These are phyloP conservation scores for Anoplopoma fimbria DNA, from an alignment of 2,113 vertebrate genomes.

Conservation along the genomic window DNA sequence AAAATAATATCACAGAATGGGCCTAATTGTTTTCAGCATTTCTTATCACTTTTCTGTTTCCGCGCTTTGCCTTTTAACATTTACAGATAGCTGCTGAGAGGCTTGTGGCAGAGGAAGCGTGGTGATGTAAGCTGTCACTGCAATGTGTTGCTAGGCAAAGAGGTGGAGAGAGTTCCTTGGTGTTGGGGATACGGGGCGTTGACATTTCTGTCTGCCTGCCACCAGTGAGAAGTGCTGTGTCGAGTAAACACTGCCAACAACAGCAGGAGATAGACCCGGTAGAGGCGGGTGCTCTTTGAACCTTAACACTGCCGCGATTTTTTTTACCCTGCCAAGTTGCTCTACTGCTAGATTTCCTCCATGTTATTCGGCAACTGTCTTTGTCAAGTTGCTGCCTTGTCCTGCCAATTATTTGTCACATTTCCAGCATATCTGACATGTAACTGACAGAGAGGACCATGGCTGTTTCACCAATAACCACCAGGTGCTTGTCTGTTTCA, in stretches of 20 bases:
- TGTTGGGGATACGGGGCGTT: conserved; percentile 41
- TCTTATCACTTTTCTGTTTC: conserved; percentile 21
- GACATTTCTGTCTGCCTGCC: conserved; percentile 64
- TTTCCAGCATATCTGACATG: conserved; percentile 24
- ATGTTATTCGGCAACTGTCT: conserved; percentile 16
- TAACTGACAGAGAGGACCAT: conserved; percentile 5
- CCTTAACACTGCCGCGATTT: conserved; percentile 22
- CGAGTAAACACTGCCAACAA: conserved; percentile 57
- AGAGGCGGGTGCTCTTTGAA: conserved; percentile 40
- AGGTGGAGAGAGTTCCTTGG: conserved; percentile 34
- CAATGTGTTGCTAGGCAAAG: conserved; percentile 60
- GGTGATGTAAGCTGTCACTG: conserved; percentile 64
- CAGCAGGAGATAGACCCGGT: conserved; percentile 30
- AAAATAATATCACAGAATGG: neutral
- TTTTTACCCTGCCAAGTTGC: conserved; percentile 39
- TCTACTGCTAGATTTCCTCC: conserved; percentile 12
- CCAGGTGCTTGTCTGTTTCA: neutral
- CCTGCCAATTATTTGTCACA: conserved; percentile 24
- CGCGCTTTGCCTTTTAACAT: conserved; percentile 18
- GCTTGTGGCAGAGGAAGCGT: conserved; percentile 8
- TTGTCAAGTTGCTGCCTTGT: conserved; percentile 19
- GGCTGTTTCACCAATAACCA: neutral
- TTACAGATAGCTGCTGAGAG: conserved; percentile 27
- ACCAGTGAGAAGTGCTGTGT: conserved; percentile 32
- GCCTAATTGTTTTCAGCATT: conserved; percentile 17